phyloP scores from a whole-genome alignment of 2,888 invertebrate species.

The Thumatha senex region DNA sequence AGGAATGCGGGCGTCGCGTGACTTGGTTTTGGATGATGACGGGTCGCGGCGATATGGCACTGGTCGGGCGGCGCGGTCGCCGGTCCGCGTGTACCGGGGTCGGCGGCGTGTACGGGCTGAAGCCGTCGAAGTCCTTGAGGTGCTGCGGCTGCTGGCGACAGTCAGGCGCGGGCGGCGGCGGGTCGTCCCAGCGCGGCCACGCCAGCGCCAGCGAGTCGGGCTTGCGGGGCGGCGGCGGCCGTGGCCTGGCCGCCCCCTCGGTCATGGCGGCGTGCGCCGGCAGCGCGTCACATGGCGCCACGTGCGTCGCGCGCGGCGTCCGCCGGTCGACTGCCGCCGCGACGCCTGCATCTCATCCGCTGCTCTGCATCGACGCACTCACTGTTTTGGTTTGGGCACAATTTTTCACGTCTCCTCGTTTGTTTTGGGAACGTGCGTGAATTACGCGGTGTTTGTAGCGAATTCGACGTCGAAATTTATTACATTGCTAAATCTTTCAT shows the following conservation, averaged over 20 bases:
- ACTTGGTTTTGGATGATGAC: constrained; percentile 53
- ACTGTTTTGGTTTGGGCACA: constrained; percentile 44
- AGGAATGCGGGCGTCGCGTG: constrained; percentile 84
- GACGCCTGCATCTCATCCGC: constrained; percentile 41
- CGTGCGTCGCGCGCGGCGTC: constrained; percentile 61
- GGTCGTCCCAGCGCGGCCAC: constrained; percentile 75
- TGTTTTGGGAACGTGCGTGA: constrained; percentile 38
- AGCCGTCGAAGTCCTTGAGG: constrained; percentile 68
- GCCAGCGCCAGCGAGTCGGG: constrained; percentile 69
- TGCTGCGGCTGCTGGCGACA: constrained; percentile 39
- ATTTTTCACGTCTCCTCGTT: constrained; percentile 37
- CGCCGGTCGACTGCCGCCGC: constrained; percentile 59
- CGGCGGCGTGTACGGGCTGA: constrained; percentile 83
- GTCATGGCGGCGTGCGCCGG: constrained; percentile 69
- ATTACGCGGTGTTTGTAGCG: constrained; percentile 31
- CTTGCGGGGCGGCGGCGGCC: constrained; percentile 81
- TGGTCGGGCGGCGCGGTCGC: constrained; percentile 77
- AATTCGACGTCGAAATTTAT: constrained; percentile 35
- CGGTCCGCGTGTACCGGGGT: constrained; percentile 60
- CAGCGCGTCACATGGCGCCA: constrained; percentile 54
- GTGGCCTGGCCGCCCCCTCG: constrained; percentile 71
- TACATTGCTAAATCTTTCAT: constrained; percentile 16
- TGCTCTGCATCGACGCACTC: constrained; percentile 50
- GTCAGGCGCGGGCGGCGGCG: constrained; percentile 79
- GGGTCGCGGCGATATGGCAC: constrained; percentile 77